Evolutionary conservation across 2,797 vertebrate species (phyloP).

Genomic region (Smutsia temminckii): DNA sequence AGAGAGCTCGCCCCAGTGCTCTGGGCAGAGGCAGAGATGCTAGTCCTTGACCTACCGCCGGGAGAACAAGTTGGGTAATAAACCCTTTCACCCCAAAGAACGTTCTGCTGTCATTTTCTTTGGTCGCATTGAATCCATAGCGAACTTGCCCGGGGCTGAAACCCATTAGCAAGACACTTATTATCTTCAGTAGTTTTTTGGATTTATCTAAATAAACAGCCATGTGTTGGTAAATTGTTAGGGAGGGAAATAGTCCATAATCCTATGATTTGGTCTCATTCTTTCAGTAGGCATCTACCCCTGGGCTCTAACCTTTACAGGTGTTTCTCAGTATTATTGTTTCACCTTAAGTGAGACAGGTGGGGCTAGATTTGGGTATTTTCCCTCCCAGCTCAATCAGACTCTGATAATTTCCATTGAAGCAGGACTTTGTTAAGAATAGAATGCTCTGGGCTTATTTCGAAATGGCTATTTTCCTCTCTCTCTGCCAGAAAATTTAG

Average conservation of each 20-base stretch:
- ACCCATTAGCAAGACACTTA: not conserved
- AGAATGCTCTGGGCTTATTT: not conserved
- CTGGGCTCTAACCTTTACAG: not conserved
- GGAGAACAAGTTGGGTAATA: no score
- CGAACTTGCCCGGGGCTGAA: no score
- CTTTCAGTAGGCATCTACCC: not conserved
- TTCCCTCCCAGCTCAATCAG: not conserved
- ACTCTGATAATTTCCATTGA: not conserved
- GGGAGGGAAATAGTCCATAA: not conserved
- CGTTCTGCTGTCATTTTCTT: no score
- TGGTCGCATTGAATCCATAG: no score
- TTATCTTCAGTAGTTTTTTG: not conserved
- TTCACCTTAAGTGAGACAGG: not conserved
- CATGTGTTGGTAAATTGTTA: not conserved
- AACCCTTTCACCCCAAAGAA: no score
- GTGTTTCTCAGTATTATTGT: not conserved
- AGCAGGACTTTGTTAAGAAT: not conserved
- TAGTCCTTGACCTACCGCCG: no score
- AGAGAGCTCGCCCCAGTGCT: no score
- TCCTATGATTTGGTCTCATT: not conserved
- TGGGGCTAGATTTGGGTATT: not conserved
- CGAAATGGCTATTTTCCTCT: not conserved
- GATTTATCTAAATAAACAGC: not conserved
- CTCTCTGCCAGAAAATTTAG: not conserved
- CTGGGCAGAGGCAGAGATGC: no score